Percentiles rank a stretch among this genome's conserved stretches.
These are phyloP conservation scores for Litoditis marina DNA, from an alignment of 2,888 invertebrate species.

Conservation along the genomic window DNA sequence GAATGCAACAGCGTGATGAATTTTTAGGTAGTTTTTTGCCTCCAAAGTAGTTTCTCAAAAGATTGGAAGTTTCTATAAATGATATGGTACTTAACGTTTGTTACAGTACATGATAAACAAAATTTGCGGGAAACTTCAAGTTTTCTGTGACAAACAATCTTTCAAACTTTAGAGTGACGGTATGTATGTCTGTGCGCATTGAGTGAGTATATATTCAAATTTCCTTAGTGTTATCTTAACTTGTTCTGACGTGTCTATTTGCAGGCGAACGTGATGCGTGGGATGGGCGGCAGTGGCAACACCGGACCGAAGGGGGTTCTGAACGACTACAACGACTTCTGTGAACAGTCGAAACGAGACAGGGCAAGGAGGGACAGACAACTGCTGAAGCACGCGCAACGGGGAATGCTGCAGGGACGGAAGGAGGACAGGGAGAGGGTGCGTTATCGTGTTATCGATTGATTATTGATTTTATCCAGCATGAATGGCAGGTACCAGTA, in stretches of 20 bases:
- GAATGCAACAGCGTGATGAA: too few species aligned
- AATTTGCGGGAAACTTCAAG: too few species aligned
- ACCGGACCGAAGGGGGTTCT: constrained; percentile 49
- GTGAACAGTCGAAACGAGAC: constrained; percentile 25
- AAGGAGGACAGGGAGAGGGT: constrained; percentile 35
- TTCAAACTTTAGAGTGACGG: too few species aligned
- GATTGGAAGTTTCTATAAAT: too few species aligned
- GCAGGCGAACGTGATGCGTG: constrained; percentile 35
- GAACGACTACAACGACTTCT: constrained; percentile 30
- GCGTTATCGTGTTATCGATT: neutral
- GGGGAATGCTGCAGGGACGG: constrained; percentile 34
- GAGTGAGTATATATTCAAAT: neutral
- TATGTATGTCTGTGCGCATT: too few species aligned
- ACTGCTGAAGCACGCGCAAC: constrained; percentile 26
- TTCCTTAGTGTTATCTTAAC: neutral
- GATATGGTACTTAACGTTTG: too few species aligned
- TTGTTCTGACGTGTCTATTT: neutral
- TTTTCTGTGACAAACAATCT: too few species aligned
- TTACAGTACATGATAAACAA: too few species aligned
- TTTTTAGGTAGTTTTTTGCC: too few species aligned
- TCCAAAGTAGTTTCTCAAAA: too few species aligned
- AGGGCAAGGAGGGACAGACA: constrained; percentile 20
- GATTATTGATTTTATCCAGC: too few species aligned
- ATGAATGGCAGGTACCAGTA: too few species aligned
- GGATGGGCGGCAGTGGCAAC: constrained; percentile 24